Evolutionary conservation across 2,888 invertebrate genomes (phyloP).

Genomic region (Eumacrocentrus americanus): DNA sequence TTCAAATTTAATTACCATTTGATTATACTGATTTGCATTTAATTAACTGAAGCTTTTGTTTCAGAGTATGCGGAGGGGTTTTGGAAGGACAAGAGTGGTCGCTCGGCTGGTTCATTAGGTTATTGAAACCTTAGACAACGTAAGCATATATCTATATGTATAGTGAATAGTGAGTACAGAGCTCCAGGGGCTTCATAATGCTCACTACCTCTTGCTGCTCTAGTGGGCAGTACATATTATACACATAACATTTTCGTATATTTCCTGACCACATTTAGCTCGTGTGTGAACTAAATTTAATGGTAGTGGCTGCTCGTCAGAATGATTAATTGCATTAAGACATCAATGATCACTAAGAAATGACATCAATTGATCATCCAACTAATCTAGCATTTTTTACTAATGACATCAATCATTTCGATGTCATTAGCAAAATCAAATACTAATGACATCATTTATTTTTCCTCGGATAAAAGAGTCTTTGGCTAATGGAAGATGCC

Average conservation of each 20-base stretch:
- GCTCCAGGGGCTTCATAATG: slow-evolving; percentile 58
- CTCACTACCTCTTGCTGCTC: too few relatives aligned
- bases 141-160: slow-evolving; percentile 36
- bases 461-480: too few relatives aligned
- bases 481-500: slow-evolving; percentile 9
- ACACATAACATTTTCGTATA: slow-evolving; percentile 35
- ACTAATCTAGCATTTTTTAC: too few relatives aligned
- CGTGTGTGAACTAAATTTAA: too few relatives aligned
- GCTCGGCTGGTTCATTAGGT: slow-evolving; percentile 54
- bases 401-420: too few relatives aligned
- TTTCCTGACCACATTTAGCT: background rate
- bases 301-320: too few relatives aligned
- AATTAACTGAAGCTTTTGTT: slow-evolving; percentile 45
- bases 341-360: too few relatives aligned
- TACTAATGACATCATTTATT: too few relatives aligned
- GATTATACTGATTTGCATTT: slow-evolving; percentile 50
- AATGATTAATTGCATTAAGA: too few relatives aligned
- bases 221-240: slow-evolving; percentile 37
- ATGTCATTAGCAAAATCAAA: too few relatives aligned
- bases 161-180: slow-evolving; percentile 34
- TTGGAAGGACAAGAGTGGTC: slow-evolving; percentile 24
- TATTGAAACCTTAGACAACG: slow-evolving; percentile 60
- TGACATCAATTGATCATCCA: too few relatives aligned
- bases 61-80: too few relatives aligned
- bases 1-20: background rate